These are phyloP conservation scores for Trematocara zebra DNA, from an alignment of 2,113 vertebrate genomes.

Conservation along the genomic window DNA sequence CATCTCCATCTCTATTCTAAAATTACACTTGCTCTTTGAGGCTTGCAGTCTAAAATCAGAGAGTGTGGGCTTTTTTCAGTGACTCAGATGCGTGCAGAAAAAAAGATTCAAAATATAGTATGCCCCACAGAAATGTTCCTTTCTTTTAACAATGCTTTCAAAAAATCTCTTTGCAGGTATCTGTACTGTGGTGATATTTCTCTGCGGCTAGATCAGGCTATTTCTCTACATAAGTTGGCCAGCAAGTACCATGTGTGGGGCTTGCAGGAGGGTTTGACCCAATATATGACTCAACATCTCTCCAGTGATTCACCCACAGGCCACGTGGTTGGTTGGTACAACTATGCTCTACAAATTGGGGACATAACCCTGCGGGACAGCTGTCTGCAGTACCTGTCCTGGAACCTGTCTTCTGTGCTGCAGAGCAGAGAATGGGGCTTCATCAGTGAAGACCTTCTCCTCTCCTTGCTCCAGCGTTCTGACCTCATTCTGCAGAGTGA, in stretches of 20 bases:
- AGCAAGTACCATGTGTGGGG: conserved; percentile 85
- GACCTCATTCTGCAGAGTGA: conserved; percentile 92
- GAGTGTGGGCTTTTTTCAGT: conserved; percentile 40
- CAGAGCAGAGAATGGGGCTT: conserved; percentile 84
- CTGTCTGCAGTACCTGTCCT: conserved; percentile 93
- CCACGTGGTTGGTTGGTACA: conserved; percentile 92
- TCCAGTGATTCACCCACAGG: conserved; percentile 84
- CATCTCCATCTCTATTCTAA: conserved; percentile 21
- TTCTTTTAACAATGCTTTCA: background rate
- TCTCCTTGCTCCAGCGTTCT: conserved; percentile 86
- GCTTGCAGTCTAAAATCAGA: conserved; percentile 1
- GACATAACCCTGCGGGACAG: conserved; percentile 81
- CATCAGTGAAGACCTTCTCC: conserved; percentile 84
- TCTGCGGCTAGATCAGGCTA: conserved; percentile 84
- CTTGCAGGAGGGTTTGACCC: conserved; percentile 84
- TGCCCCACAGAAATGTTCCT: background rate
- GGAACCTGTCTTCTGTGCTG: conserved; percentile 90
- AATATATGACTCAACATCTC: conserved; percentile 89
- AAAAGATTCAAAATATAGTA: background rate
- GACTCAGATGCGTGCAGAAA: conserved; percentile 27
- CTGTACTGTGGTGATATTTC: conserved; percentile 90
- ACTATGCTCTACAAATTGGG: conserved; percentile 82
- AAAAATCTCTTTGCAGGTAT: conserved; percentile 74
- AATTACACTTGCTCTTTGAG: conserved; percentile 19
- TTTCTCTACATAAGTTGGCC: conserved; percentile 87